phyloP scores from a whole-genome alignment of 2,888 invertebrate genomes.

The Lasioglossum villosulum region DNA sequence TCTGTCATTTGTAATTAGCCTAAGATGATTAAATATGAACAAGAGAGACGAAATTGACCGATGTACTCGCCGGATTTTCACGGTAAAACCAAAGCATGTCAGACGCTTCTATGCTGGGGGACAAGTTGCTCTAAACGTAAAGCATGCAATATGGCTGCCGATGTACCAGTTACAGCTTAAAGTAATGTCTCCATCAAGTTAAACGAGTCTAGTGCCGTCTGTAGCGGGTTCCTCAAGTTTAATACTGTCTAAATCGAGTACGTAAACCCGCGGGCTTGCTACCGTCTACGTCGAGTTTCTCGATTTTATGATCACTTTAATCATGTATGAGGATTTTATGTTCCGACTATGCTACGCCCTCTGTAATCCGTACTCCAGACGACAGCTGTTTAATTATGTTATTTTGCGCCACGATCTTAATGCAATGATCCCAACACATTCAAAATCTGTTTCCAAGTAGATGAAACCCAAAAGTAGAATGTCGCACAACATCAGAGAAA shows the following conservation, averaged over 20 bases:
- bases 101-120: neutral
- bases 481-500: no score
- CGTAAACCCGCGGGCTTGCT: neutral
- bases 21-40: neutral
- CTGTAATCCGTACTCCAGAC: neutral
- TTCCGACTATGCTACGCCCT: neutral
- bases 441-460: neutral
- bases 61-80: neutral
- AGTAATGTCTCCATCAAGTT: neutral
- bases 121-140: neutral
- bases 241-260: slow-evolving; percentile 7
- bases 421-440: neutral
- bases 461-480: neutral
- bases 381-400: neutral
- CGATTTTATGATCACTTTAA: slow-evolving; percentile 2
- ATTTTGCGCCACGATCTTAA: neutral
- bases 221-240: slow-evolving; percentile 1
- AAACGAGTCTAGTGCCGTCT: neutral
- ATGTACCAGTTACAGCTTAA: neutral
- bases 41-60: neutral
- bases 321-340: neutral
- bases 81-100: neutral
- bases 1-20: neutral
- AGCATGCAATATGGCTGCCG: neutral
- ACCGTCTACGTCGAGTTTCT: neutral